Evolutionary conservation across 2,113 vertebrate species (phyloP), one percentile per base, ranked within the genome.

Genomic region (Sinocyclocheilus rhinocerous): DNA sequence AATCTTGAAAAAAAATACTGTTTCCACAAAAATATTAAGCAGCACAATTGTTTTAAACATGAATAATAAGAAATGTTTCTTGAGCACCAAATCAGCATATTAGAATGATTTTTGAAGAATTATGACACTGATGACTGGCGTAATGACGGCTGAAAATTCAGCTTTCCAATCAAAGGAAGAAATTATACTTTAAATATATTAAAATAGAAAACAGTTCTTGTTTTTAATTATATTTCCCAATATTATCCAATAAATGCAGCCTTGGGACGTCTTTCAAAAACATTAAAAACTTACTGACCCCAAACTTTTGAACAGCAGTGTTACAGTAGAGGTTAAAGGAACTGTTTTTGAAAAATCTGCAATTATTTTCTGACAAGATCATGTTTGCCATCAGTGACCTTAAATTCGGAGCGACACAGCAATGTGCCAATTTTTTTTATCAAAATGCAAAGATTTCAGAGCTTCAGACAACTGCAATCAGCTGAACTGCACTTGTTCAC

Each of bases 401-500:
- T 61, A 61, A 61, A 59, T 59, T 59, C 6, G 0, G 18, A 57
- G 52, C 0, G 18, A 0, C 16, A 18, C 16, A 57, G 57, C 57
- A 39, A 22, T 20, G 16, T 20, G 16, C 69, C 3, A 1, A 3
- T 36, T 18, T 10, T 10, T 33, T 36, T 1, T 18, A 39, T 20
- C 18, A 7, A 0, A 73, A 73, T 42, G 39, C 10, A 20, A 9
- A 29, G 11, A 42, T 65, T 45, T 24, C 10, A 84, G 45, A 76
- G 22, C 24, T 69, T 50, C 45, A 85, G 26, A n/a, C 36, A 73
- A 13, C 45, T 16, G 42, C n/a, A 52, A 6, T 26, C 45, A 26
- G 39, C 42, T 76, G 45, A 76, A 29, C 42, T 7, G 42, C 20
- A 4, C 13, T 26, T 55, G 55, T 90, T 93, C 90, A 98, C 98